Evolutionary conservation across 1,140 invertebrate species (phyloP), one percentile per base, ranked within the genome.

Genomic region (Leptinotarsa lineolata): DNA sequence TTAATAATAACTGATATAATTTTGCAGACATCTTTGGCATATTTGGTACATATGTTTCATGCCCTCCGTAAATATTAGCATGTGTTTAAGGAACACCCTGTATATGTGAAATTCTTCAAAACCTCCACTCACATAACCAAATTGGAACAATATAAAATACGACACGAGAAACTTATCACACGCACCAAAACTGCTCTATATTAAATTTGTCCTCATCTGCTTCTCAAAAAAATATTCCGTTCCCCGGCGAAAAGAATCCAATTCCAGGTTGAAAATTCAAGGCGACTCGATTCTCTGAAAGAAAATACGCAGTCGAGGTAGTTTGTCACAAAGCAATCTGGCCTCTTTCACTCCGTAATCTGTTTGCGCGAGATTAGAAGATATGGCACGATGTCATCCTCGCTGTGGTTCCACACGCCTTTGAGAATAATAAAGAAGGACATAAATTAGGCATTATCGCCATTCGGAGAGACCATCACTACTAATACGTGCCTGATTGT

Each of bases 291-390:
- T 18, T 21, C 20, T 4, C 20, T 16, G 24, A 22, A 63, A 63
- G 24, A 30, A 63, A 30, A 63, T 30, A 63, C 61, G 20, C 13
- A 20, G 16, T 67, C 24, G 18, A 67, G 22, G 65, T 67, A 67
- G 22, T 67, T 67, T 67, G 65, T 67, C 65, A 67, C 65, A 67
- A 67, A 67, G 65, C 44, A 67, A 67, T 67, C 44, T 21, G 65
- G 65, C 24, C 67, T 21, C 45, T 68, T 68, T 54, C 44, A 16
- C 54, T 30, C 73, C 68, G n/a, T 75, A 75, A 75, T 70, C 70
- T 75, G 77, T 78, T 78, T 78, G 77, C 63, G 61, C 44, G 73
- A 78, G 77, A 78, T 78, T 76, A 76, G 75, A 71, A 76, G 77
- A 78, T 78, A 78, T 66, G 75, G 75, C 77, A 78, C 77, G 77